Evolutionary conservation across 2,888 invertebrate genomes (phyloP).

Genomic region (Prosopocoilus inquinatus): DNA sequence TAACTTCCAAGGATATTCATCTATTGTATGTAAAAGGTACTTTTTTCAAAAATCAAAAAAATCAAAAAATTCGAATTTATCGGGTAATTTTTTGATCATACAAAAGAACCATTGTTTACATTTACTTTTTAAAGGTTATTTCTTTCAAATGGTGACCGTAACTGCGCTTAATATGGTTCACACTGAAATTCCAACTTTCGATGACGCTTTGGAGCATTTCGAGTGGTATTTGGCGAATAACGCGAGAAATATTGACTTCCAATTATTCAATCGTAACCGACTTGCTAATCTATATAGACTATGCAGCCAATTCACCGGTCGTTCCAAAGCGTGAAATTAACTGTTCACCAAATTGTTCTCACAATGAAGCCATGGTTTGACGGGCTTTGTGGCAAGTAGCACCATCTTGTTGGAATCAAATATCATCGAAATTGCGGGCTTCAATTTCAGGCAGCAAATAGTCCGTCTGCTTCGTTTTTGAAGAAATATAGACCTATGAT

Average conservation of each 20-base stretch:
- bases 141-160: conserved; percentile 11
- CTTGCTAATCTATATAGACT: background rate
- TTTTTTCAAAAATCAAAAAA: too few species aligned
- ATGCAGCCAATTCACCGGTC: too few species aligned
- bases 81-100: conserved; percentile 4
- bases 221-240: background rate
- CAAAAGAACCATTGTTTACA: conserved; percentile 1
- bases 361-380: background rate
- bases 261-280: background rate
- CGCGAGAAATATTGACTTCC: background rate
- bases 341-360: background rate
- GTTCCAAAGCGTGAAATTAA: background rate
- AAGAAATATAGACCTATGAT: background rate
- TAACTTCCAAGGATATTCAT: too few species aligned
- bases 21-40: too few species aligned
- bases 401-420: background rate
- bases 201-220: background rate
- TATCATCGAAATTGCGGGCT: background rate
- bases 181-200: conserved; percentile 7
- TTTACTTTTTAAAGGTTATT: conserved; percentile 15
- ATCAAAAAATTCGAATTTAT: background rate
- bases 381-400: background rate
- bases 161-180: conserved; percentile 12
- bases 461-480: too few species aligned
- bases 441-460: background rate